phyloP scores from a whole-genome alignment of 2,113 vertebrate genomes.

The Channa argus region DNA sequence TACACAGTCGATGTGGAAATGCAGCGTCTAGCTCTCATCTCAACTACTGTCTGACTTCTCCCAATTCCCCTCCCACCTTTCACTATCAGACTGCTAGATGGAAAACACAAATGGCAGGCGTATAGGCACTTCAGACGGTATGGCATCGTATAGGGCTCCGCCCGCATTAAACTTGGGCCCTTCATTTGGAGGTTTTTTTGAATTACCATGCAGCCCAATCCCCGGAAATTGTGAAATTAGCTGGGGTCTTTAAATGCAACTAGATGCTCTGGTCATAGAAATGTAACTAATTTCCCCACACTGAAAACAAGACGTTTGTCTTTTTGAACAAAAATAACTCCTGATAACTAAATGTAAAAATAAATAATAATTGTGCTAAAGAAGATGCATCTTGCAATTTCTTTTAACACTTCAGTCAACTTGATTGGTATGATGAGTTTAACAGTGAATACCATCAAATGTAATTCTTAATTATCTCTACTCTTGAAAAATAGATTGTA shows the following conservation, averaged over 20 bases:
- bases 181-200: neutral
- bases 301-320: neutral
- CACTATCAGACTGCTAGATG: slow-evolving; percentile 55
- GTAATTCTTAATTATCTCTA: too few relatives aligned
- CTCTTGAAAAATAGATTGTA: too few relatives aligned
- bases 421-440: too few relatives aligned
- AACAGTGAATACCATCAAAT: too few relatives aligned
- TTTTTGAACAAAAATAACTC: slow-evolving; percentile 11
- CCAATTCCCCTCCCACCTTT: slow-evolving; percentile 68
- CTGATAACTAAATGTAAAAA: slow-evolving; percentile 7
- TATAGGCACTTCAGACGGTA: slow-evolving; percentile 24
- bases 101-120: slow-evolving; percentile 41
- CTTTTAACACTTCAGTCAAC: too few relatives aligned
- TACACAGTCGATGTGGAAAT: slow-evolving; percentile 33
- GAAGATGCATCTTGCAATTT: neutral
- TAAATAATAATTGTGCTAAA: neutral
- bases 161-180: neutral
- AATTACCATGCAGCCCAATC: neutral
- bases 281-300: slow-evolving; percentile 14
- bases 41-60: slow-evolving; percentile 66
- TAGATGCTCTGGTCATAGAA: slow-evolving; percentile 3
- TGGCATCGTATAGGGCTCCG: neutral
- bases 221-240: neutral
- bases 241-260: slow-evolving; percentile 16
- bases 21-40: slow-evolving; percentile 60